Conservation (phyloP, 2,113 vertebrate genomes). For the Onychostoma macrolepis region DNA sequence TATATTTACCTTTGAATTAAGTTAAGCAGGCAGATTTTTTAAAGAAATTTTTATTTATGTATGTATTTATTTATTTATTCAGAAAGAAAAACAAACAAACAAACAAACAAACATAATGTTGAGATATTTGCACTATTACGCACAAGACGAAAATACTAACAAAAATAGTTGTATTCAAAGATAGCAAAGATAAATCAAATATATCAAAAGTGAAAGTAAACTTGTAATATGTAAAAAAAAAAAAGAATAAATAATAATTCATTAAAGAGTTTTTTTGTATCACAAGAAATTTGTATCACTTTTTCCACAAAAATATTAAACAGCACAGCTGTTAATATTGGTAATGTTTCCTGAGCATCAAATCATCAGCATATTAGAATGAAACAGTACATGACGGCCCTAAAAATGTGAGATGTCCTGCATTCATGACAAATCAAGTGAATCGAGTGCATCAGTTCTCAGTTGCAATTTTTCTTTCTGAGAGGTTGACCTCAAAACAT, state of each 20-base stretch:
- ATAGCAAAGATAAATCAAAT: too few species aligned
- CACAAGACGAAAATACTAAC: background rate
- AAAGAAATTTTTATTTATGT: too few species aligned
- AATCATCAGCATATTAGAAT: background rate
- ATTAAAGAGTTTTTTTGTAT: background rate
- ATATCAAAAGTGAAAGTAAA: background rate
- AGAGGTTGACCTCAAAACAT: slow-evolving; percentile 27
- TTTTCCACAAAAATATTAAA: background rate
- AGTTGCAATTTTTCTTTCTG: background rate
- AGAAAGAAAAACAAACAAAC: too few species aligned
- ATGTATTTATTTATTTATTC: too few species aligned
- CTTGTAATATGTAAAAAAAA: too few species aligned
- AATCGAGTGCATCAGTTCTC: slow-evolving; percentile 1
- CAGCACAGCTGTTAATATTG: background rate
- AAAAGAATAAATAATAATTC: background rate
- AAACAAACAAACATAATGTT: too few species aligned
- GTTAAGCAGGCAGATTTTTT: too few species aligned
- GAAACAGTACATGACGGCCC: background rate
- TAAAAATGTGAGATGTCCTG: background rate
- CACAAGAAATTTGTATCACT: background rate
- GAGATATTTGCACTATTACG: too few species aligned
- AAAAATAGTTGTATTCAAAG: background rate
- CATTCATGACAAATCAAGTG: background rate
- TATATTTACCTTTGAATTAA: too few species aligned
- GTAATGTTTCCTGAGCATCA: background rate